These are phyloP conservation scores for Tetrao urogallus DNA, from an alignment of 2,113 vertebrate genomes.

Conservation along the genomic window DNA sequence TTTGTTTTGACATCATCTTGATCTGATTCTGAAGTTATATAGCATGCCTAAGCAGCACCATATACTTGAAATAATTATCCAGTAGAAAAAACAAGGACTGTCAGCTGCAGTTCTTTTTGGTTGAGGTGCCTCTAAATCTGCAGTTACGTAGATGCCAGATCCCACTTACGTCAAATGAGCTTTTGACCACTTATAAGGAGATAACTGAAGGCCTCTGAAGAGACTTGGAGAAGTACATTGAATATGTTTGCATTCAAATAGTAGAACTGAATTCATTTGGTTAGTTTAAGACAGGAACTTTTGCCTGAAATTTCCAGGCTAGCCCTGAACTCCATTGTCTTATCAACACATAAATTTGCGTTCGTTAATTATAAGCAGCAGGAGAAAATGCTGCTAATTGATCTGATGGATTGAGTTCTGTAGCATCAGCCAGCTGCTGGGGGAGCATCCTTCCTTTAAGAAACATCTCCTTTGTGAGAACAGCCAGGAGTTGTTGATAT, in stretches of 20 bases:
- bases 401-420: not conserved
- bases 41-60: rapidly evolving
- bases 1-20: not conserved
- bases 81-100: not conserved
- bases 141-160: not conserved
- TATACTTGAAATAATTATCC: not conserved
- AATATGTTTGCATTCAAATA: not conserved
- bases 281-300: not conserved
- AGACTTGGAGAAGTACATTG: not conserved
- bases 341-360: not conserved
- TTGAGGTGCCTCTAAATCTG: not conserved
- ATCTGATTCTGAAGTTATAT: not conserved
- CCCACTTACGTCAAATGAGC: not conserved
- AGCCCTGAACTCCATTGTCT: not conserved
- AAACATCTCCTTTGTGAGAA: not conserved
- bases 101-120: not conserved
- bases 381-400: not conserved
- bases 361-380: not conserved
- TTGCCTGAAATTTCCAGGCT: not conserved
- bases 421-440: not conserved
- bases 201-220: not conserved
- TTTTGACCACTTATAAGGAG: not conserved
- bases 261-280: not conserved
- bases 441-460: not conserved
- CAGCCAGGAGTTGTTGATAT: too few species aligned